Percentiles rank a stretch among this genome's conserved stretches.
Conservation (phyloP, 1,140 invertebrate genomes). For the Oryctes rhinoceros region DNA sequence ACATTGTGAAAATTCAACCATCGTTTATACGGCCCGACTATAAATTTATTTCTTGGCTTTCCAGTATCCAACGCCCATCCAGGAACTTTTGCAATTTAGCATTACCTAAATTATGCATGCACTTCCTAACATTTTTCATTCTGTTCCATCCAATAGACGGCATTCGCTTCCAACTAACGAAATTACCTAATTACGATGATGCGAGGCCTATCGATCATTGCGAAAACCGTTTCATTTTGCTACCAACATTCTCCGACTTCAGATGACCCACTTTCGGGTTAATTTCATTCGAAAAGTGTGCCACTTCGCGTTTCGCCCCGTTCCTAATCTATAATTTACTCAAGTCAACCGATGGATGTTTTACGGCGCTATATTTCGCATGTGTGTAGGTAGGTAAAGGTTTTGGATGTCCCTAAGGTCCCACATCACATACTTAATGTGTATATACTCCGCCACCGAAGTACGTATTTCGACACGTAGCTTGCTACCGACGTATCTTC, state of each 20-base stretch:
- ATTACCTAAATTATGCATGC: background rate
- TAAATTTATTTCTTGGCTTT: no score
- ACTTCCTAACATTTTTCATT: background rate
- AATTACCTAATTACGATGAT: conserved; percentile 1
- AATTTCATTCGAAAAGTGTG: background rate
- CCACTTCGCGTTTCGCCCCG: background rate
- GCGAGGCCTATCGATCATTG: background rate
- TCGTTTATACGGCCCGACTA: no score
- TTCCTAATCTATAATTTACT: conserved; percentile 17
- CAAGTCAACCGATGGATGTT: background rate
- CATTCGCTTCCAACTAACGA: background rate
- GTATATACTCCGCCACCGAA: background rate
- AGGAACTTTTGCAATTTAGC: background rate
- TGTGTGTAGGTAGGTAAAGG: background rate
- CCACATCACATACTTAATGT: background rate
- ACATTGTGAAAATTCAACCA: no score
- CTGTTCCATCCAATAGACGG: background rate
- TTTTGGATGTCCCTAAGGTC: background rate
- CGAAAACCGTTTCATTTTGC: background rate
- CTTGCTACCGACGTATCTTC: background rate
- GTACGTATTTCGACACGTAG: conserved; percentile 4
- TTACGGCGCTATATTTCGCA: background rate
- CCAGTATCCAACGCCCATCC: no score
- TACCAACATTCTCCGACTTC: background rate
- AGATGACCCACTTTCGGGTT: background rate